Percentiles rank a stretch among this genome's conserved stretches.
These are phyloP conservation scores for Coelopa pilipes DNA, from an alignment of 2,888 invertebrate genomes.

Conservation along the genomic window DNA sequence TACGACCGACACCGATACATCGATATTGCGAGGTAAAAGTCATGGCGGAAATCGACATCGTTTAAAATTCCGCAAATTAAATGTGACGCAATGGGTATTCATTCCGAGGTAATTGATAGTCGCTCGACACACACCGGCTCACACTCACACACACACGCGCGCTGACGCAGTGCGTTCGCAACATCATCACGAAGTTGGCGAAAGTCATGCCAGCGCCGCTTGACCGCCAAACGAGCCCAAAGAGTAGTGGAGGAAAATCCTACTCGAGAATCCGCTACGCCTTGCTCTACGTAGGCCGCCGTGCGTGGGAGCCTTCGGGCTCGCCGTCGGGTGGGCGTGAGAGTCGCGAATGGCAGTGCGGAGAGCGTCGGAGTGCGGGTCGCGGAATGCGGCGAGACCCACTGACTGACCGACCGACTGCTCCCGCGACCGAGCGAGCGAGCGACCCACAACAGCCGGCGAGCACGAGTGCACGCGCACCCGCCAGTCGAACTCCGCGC, in stretches of 20 bases:
- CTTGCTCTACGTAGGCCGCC: too few relatives aligned
- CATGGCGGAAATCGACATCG: background rate
- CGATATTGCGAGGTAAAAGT: background rate
- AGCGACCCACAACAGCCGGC: slow-evolving; percentile 3
- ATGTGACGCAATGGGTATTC: slow-evolving; percentile 27
- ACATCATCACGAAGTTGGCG: slow-evolving; percentile 1
- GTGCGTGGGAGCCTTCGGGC: too few relatives aligned
- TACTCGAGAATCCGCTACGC: too few relatives aligned
- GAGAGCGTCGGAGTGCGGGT: background rate
- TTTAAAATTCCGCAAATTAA: slow-evolving; percentile 30
- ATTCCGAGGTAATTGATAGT: slow-evolving; percentile 4
- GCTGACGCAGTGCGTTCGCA: background rate
- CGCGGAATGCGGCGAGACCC: background rate
- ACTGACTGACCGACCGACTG: slow-evolving; percentile 11
- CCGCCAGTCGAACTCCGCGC: background rate
- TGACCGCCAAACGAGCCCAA: too few relatives aligned
- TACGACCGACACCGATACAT: background rate
- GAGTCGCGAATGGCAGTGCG: background rate
- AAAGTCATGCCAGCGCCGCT: too few relatives aligned
- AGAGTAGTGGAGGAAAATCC: too few relatives aligned
- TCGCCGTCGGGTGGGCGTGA: too few relatives aligned
- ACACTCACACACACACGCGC: background rate
- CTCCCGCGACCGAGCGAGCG: background rate
- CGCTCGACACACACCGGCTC: background rate
- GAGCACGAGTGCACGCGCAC: slow-evolving; percentile 18